Evolutionary conservation across 92 coral and sea anemone species (phyloP).

Genomic region (Zoanthus sansibaricus): DNA sequence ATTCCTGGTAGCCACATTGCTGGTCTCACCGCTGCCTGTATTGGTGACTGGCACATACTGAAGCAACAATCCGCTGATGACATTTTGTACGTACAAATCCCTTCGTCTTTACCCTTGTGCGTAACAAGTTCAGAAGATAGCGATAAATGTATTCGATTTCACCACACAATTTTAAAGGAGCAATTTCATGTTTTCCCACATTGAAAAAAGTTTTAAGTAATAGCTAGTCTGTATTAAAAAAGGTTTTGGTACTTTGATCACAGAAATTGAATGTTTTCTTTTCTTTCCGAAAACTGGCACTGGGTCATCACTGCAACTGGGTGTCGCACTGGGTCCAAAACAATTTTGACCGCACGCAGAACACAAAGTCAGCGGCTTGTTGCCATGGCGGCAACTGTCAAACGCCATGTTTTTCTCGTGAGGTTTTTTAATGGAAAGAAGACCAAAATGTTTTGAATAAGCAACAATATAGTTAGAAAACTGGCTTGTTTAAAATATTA

Average conservation of each 20-base stretch:
- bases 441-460: constrained; percentile 7
- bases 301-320: background rate
- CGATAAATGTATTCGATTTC: background rate
- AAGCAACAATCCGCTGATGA: constrained; percentile 94
- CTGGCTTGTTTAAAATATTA: background rate
- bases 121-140: background rate
- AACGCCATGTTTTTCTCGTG: constrained; percentile 33
- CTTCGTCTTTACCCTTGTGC: background rate
- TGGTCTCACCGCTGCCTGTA: constrained; percentile 88
- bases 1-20: constrained; percentile 96
- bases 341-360: background rate
- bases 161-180: background rate
- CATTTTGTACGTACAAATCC: constrained; percentile 40
- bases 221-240: background rate
- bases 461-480: background rate
- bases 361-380: constrained; percentile 5
- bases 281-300: constrained; percentile 1
- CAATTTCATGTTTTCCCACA: background rate
- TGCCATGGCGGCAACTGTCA: constrained; percentile 22
- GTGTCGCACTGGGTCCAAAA: background rate
- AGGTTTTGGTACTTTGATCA: background rate
- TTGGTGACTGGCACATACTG: constrained; percentile 94
- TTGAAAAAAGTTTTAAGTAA: background rate
- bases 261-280: background rate
- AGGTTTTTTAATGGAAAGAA: background rate